Conservation (phyloP, 2,888 invertebrate genomes). For the Philereme transversata region DNA sequence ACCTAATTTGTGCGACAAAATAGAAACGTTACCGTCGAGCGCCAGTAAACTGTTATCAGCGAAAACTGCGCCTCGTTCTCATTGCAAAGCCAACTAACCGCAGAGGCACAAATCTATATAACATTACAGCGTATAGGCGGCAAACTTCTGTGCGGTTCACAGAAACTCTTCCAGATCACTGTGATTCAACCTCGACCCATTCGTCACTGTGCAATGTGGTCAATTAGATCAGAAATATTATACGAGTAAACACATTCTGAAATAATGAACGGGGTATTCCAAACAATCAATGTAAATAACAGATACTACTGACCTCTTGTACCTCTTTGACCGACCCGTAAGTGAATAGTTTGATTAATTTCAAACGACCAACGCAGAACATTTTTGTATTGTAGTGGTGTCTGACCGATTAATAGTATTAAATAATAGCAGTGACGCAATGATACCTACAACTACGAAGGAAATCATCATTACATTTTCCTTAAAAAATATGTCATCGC, state of each 20-base stretch:
- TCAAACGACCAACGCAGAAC: no score
- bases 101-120: conserved; percentile 39
- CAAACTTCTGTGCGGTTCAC: conserved; percentile 39
- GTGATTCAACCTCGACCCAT: conserved; percentile 52
- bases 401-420: no score
- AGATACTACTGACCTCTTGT: not conserved
- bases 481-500: conserved; percentile 5
- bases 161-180: conserved; percentile 48
- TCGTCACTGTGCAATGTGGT: conserved; percentile 41
- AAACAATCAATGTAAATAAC: conserved; percentile 8
- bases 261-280: conserved; percentile 6
- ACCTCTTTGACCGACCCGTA: no score
- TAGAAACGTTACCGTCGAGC: not conserved
- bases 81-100: conserved; percentile 31
- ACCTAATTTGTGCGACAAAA: not conserved
- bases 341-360: no score
- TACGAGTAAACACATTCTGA: conserved; percentile 1
- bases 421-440: no score
- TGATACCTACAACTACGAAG: not conserved
- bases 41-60: conserved; percentile 23
- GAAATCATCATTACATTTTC: conserved; percentile 7
- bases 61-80: conserved; percentile 22
- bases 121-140: conserved; percentile 21
- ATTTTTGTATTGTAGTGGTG: no score
- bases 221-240: conserved; percentile 30